Conservation (phyloP, 2,888 invertebrate species). For the Troides helena region DNA sequence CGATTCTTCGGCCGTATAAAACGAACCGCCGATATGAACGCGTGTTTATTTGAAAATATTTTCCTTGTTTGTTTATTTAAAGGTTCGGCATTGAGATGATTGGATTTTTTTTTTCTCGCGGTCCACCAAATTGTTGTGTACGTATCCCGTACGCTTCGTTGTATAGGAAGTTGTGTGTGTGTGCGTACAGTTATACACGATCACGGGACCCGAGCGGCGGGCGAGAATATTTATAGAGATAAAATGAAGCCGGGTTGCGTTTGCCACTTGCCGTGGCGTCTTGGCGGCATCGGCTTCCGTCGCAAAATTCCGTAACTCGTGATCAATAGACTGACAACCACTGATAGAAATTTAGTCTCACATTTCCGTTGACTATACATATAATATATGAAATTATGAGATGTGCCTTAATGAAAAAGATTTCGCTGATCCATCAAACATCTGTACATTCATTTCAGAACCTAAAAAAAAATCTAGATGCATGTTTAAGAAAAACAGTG, state of each 20-base stretch:
- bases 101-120: not conserved
- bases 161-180: not conserved
- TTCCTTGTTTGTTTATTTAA: too few relatives aligned
- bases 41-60: not conserved
- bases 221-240: conserved; percentile 23
- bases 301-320: conserved; percentile 9
- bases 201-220: conserved; percentile 19
- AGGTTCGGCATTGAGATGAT: not conserved
- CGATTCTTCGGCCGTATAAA: not conserved
- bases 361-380: not conserved
- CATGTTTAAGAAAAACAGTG: too few relatives aligned
- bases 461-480: too few relatives aligned
- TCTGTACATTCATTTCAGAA: not conserved
- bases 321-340: conserved; percentile 2
- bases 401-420: not conserved
- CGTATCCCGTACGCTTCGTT: not conserved
- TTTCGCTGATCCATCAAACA: not conserved
- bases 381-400: not conserved
- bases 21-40: not conserved
- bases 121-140: not conserved
- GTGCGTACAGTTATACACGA: conserved; percentile 11
- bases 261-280: conserved; percentile 18
- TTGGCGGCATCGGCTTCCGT: conserved; percentile 24
- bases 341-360: not conserved
- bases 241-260: conserved; percentile 9